Base-by-base conservation (phyloP, 2,797 vertebrate species). In the Gambusia yucatana region DNA sequence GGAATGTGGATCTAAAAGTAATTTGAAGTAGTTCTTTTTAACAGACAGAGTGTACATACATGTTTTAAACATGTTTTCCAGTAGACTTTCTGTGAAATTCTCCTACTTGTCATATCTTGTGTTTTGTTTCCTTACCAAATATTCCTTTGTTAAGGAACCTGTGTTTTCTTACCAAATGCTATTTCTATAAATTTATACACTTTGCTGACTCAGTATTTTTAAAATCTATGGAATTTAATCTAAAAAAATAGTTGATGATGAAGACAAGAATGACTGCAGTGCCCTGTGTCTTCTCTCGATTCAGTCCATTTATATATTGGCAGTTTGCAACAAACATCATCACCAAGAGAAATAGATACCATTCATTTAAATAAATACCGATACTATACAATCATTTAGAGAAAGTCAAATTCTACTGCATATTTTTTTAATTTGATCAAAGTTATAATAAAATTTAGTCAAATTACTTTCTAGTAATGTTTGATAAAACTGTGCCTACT, bases 11-110 rank as follows among this genome's bases (percentile, higher is more conserved):
- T 22, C 72, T 75, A 65, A 79, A 84, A 77, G 55, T 71, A 5
- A 72, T 3, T 71, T 48, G 72, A 74, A 78, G 55, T 59, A 16
- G 5, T 72, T 52, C 6, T 9, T 8, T 71, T 82, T 59, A 59
- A 78, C 70, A 74, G 6, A 39, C 14, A 28, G 72, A 25, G 20
- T 33, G 76, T 41, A 67, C 59, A 77, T 28, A 47, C 73, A 77
- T 73, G 59, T 72, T 57, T 77, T 63, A 97, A 96, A 95, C 98
- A 98, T 97, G 96, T 97, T 97, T 97, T 97, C 96, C 85, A 81
- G 79, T 95, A 95, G 96, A 97, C 96, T 96, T 96, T 97, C 96
- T 97, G 97, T 96, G 96, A 95, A 96, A 96, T 97, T 98, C 95
- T 96, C 96, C 96, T 72, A 44, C 95, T 44, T 72, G 22, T 36